These are phyloP conservation scores for Rostratula benghalensis DNA, from an alignment of 2,113 vertebrate species.

Conservation along the genomic window DNA sequence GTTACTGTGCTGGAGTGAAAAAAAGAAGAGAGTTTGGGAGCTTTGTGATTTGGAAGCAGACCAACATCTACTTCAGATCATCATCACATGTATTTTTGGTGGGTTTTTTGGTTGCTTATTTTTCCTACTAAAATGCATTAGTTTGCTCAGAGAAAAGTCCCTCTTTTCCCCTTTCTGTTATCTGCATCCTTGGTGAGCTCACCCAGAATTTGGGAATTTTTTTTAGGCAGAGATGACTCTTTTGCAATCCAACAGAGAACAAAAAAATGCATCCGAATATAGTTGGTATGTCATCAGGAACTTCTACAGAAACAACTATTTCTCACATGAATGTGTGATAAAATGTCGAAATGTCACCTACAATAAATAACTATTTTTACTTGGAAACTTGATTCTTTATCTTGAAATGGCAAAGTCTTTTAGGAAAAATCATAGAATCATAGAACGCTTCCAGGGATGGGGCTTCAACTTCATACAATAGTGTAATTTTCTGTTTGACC, in stretches of 20 bases:
- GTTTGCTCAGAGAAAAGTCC: not conserved
- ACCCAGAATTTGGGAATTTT: not conserved
- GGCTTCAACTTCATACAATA: too few relatives aligned
- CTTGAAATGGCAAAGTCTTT: not conserved
- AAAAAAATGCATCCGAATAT: not conserved
- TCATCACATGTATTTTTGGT: not conserved
- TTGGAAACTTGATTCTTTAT: not conserved
- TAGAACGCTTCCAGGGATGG: too few relatives aligned
- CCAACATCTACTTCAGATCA: not conserved
- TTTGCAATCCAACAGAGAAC: not conserved
- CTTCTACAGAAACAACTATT: not conserved
- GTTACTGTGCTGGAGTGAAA: not conserved
- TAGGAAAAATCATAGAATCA: not conserved
- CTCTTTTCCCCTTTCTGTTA: not conserved
- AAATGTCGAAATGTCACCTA: not conserved
- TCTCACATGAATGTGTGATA: not conserved
- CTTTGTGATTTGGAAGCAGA: not conserved
- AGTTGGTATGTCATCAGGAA: not conserved
- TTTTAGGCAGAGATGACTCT: not conserved
- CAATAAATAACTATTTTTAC: not conserved
- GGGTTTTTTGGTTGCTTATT: not conserved
- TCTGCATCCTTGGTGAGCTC: not conserved
- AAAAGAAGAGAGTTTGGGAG: not conserved
- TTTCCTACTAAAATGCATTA: not conserved
- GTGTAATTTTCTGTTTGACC: not conserved